phyloP scores from a whole-genome alignment of 2,797 vertebrate genomes.

The Acanthiza pusilla region DNA sequence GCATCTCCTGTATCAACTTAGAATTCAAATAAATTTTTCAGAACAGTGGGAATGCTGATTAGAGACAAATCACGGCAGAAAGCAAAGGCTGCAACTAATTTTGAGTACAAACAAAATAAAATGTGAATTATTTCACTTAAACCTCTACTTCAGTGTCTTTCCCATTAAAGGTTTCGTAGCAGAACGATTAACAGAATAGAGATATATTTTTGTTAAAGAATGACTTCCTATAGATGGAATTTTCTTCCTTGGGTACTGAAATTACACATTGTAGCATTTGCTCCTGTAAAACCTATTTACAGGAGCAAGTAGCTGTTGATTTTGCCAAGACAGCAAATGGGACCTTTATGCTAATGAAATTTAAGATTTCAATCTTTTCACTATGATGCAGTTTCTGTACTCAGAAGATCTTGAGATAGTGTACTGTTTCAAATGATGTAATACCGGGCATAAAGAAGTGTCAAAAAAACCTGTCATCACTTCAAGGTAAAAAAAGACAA shows the following conservation, averaged over 20 bases:
- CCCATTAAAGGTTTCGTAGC: background rate
- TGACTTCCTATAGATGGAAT: background rate
- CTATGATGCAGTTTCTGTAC: background rate
- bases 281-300: too few species aligned
- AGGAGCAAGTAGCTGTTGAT: background rate
- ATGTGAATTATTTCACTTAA: background rate
- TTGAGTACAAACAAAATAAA: background rate
- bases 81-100: background rate
- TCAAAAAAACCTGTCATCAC: background rate
- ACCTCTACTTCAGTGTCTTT: background rate
- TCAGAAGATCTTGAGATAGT: background rate
- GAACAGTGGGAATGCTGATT: constrained; percentile 9
- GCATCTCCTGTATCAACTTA: background rate
- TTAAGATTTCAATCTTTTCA: background rate
- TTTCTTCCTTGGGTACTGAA: background rate
- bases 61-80: constrained; percentile 15
- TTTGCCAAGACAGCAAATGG: background rate
- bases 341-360: background rate
- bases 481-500: background rate
- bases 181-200: background rate
- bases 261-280: background rate
- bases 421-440: background rate
- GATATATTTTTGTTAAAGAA: background rate
- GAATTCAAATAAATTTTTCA: constrained; percentile 27
- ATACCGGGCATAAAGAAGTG: background rate